A percentile compares a stretch with the other conserved stretches of the same genome.
Conservation (phyloP, 2,113 vertebrate species). For the Leucopsar rothschildi region DNA sequence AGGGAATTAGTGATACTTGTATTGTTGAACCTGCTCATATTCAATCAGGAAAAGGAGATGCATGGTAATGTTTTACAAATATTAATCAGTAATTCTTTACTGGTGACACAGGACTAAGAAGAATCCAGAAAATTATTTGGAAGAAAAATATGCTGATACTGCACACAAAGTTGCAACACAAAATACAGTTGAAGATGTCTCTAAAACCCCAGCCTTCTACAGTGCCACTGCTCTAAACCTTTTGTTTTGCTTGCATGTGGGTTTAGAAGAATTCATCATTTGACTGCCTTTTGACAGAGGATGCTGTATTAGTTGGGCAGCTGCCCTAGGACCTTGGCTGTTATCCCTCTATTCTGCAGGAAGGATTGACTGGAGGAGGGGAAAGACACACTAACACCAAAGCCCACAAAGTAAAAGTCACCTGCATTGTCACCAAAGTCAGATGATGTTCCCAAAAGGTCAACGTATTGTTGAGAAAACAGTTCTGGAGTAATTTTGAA, state of each 20-base stretch:
- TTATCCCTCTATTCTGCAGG: background rate
- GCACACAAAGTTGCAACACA: background rate
- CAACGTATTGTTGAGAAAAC: background rate
- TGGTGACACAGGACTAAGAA: background rate
- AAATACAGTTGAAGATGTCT: background rate
- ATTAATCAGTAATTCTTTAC: background rate
- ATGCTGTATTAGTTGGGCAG: no score
- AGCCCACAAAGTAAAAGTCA: background rate
- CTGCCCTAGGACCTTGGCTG: background rate
- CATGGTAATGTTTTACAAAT: background rate
- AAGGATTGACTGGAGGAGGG: background rate
- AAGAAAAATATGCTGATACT: background rate
- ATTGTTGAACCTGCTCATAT: background rate
- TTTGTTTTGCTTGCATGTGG: background rate
- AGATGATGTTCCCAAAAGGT: background rate
- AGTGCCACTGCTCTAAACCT: background rate
- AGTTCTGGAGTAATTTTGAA: background rate
- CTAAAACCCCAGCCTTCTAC: background rate
- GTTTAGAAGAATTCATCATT: background rate
- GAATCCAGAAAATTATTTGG: background rate
- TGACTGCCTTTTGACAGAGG: background rate
- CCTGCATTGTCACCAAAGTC: background rate
- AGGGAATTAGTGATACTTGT: background rate
- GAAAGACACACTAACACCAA: background rate
- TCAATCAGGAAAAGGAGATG: background rate